phyloP scores from a whole-genome alignment of 2,888 invertebrate genomes.

The Leptinotarsa haldemani region DNA sequence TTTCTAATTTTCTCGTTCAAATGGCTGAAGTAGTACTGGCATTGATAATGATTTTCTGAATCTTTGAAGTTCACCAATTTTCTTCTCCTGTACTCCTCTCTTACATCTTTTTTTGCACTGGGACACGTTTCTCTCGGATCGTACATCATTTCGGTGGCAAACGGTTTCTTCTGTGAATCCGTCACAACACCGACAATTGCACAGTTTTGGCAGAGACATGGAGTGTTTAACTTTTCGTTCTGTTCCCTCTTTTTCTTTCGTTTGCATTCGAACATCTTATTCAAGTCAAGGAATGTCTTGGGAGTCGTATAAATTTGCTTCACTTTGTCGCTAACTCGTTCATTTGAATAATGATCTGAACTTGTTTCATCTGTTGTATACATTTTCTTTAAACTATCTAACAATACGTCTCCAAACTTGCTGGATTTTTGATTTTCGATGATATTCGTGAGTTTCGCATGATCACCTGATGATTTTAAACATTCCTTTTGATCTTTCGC shows the following conservation, averaged over 20 bases:
- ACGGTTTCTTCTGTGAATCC: constrained; percentile 62
- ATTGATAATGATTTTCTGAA: constrained; percentile 43
- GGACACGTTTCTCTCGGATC: constrained; percentile 34
- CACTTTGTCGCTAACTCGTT: constrained; percentile 30
- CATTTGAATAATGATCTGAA: constrained; percentile 31
- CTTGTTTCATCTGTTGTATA: constrained; percentile 38
- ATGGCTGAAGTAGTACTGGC: constrained; percentile 49
- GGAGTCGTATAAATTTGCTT: constrained; percentile 59
- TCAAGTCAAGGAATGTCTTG: constrained; percentile 54
- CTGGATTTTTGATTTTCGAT: neutral
- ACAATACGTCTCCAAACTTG: neutral
- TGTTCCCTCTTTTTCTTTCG: constrained; percentile 49
- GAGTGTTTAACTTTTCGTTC: constrained; percentile 52
- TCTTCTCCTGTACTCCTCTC: constrained; percentile 28
- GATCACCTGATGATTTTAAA: constrained; percentile 12
- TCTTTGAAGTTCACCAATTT: constrained; percentile 25
- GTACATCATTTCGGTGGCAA: constrained; percentile 50
- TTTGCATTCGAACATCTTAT: constrained; percentile 55
- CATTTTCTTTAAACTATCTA: constrained; percentile 13
- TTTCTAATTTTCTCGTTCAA: constrained; percentile 54
- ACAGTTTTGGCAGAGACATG: constrained; percentile 63
- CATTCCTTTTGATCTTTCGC: neutral
- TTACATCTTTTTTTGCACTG: constrained; percentile 9
- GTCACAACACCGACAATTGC: constrained; percentile 61
- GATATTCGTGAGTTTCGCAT: neutral